These are phyloP conservation scores for Entomobrya multifasciata DNA, from an alignment of 2,888 invertebrate species.

Conservation along the genomic window DNA sequence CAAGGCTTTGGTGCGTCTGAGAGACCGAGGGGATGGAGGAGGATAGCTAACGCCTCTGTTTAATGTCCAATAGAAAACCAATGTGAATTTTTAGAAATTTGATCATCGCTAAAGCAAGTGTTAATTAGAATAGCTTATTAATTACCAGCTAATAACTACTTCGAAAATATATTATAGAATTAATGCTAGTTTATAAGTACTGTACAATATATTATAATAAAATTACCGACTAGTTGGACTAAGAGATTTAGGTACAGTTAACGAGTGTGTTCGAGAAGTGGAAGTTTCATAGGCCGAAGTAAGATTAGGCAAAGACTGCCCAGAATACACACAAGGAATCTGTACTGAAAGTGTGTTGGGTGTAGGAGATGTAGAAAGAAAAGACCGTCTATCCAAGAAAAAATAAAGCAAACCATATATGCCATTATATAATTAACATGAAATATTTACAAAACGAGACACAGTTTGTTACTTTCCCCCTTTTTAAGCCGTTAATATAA, in stretches of 20 bases:
- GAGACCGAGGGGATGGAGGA: constrained; percentile 86
- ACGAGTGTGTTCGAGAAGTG: constrained; percentile 82
- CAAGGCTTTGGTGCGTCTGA: constrained; percentile 80
- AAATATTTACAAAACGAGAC: too few species aligned
- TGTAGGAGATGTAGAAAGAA: constrained; percentile 82
- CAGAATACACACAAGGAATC: constrained; percentile 82
- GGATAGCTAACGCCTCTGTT: constrained; percentile 90
- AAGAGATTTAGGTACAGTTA: constrained; percentile 82
- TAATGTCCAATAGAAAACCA: too few species aligned
- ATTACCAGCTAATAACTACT: neutral
- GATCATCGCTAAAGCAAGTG: too few species aligned
- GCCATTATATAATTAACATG: too few species aligned
- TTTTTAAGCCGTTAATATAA: too few species aligned
- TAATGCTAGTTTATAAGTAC: too few species aligned
- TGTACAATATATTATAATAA: neutral
- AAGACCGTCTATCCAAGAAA: constrained; percentile 81
- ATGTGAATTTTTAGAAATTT: too few species aligned
- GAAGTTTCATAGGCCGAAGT: constrained; percentile 81
- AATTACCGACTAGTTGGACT: constrained; percentile 81
- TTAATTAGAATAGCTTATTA: neutral
- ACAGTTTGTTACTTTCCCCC: too few species aligned
- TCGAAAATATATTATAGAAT: too few species aligned
- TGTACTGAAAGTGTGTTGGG: constrained; percentile 90
- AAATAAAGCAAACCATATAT: constrained; percentile 36
- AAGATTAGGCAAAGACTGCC: constrained; percentile 91